Base-by-base conservation (phyloP, 2,113 vertebrate species). In the Heterotilapia buettikoferi region DNA sequence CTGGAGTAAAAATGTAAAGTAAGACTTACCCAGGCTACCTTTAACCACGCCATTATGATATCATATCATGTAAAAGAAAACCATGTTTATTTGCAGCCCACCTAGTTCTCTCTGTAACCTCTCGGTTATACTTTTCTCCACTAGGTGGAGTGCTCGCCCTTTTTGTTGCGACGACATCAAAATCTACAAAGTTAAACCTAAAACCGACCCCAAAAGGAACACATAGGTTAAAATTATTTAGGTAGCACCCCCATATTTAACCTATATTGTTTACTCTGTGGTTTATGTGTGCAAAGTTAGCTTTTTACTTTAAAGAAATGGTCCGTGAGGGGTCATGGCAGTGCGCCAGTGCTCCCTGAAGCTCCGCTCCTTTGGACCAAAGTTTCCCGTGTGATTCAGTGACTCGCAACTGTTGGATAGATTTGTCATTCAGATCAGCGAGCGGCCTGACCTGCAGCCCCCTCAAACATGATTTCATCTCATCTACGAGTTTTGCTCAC, bases 361-460 rank as follows among this genome's bases (percentile, higher is more conserved):
- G 81, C 92, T 86, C 91, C 89, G 82, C 93, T 93, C 87, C 92
- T 91, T 50, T 26, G 63, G 52, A 43, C 88, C 88, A 83, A 92
- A 93, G 18, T 86, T 88, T 68, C 38, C 12, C 57, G 76, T 84
- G 87, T 78, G 90, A 92, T 50, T 86, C 85, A 80, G 43, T 76
- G 85, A 82, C 71, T 78, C 63, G 31, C 79, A 85, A 89, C 82
- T 63, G 68, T 73, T 89, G 52, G 43, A 61, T 8, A 68, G 11
- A 89, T 63, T 86, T 84, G 40, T 57, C 53, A 86, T 68, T 86
- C 89, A 87, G 57, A 63, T 43, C 47, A 47, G 7, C 19, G 50
- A 43, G 43, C 61, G n/a, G 18, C 14, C 43, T 56, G 84, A 83
- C 85, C 90, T 31, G 83, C 82, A 84, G 33, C 29, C 78, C 38